These are phyloP conservation scores for Lepisosteus osseus DNA, from an alignment of 2,113 vertebrate species.

Conservation along the genomic window DNA sequence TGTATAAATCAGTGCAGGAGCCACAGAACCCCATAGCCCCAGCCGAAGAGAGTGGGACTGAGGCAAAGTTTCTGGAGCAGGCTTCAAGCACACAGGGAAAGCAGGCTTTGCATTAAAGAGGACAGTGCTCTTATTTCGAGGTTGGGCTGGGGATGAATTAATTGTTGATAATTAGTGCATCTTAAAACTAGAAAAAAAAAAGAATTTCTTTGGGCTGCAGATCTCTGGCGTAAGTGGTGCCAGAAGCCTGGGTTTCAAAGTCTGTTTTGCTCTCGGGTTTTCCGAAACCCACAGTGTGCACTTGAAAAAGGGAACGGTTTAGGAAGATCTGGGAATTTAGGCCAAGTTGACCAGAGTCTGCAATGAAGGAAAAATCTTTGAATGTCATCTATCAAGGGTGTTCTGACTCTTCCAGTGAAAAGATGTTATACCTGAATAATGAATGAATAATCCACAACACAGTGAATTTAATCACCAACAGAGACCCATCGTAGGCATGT, in stretches of 20 bases:
- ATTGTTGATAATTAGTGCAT: constrained; percentile 36
- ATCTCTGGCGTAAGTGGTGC: constrained; percentile 9
- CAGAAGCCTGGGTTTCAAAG: background rate
- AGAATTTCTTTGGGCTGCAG: constrained; percentile 20
- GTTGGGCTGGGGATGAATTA: constrained; percentile 34
- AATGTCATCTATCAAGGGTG: too few species aligned
- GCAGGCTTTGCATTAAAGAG: constrained; percentile 38
- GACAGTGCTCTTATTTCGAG: constrained; percentile 33
- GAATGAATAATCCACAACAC: background rate
- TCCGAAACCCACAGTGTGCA: too few species aligned
- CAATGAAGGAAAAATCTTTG: too few species aligned
- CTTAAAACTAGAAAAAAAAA: constrained; percentile 35
- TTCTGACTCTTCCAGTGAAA: too few species aligned
- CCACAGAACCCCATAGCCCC: background rate
- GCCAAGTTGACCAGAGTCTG: too few species aligned
- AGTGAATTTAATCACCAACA: background rate
- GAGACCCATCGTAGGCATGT: background rate
- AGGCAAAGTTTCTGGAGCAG: constrained; percentile 27
- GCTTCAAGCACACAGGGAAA: constrained; percentile 30
- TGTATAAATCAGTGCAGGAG: background rate
- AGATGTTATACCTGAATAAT: too few species aligned
- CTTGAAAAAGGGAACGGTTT: too few species aligned
- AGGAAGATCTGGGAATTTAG: too few species aligned
- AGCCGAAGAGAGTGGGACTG: background rate
- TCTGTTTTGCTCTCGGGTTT: background rate